Evolutionary conservation across 2,888 invertebrate genomes (phyloP).

Genomic region (Nemoura dubitans): DNA sequence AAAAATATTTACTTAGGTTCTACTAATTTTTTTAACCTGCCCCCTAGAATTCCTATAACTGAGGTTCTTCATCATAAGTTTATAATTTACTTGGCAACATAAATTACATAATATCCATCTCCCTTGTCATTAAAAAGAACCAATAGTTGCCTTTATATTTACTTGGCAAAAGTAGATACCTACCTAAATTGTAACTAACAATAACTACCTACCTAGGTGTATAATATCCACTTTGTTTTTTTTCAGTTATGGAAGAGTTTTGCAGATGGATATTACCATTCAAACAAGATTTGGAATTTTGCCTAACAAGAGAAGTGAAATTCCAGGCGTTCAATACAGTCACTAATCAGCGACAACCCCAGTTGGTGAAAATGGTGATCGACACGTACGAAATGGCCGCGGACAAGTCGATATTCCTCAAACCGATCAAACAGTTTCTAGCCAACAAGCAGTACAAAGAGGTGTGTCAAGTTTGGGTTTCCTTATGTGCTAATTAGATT

Average conservation of each 20-base stretch:
- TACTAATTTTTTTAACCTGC: too few relatives aligned
- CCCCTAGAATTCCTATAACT: too few relatives aligned
- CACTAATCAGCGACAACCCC: conserved; percentile 71
- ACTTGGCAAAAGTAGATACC: too few relatives aligned
- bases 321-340: conserved; percentile 78
- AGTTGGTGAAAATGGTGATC: conserved; percentile 71
- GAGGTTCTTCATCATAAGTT: too few relatives aligned
- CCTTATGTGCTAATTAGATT: too few relatives aligned
- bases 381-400: conserved; percentile 70
- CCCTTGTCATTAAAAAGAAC: too few relatives aligned
- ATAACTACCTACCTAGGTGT: conserved; percentile 64
- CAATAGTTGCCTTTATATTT: too few relatives aligned
- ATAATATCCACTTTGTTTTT: conserved; percentile 36
- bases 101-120: too few relatives aligned
- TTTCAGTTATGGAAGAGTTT: conserved; percentile 60
- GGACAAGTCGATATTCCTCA: conserved; percentile 70
- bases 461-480: conserved; percentile 56
- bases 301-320: conserved; percentile 68
- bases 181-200: too few relatives aligned
- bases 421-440: conserved; percentile 68
- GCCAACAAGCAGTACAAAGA: conserved; percentile 72
- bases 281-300: conserved; percentile 67
- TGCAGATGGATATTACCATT: conserved; percentile 59
- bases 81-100: too few relatives aligned
- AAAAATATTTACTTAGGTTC: too few relatives aligned